phyloP scores from a whole-genome alignment of 2,113 vertebrate genomes.

The Bettongia penicillata region DNA sequence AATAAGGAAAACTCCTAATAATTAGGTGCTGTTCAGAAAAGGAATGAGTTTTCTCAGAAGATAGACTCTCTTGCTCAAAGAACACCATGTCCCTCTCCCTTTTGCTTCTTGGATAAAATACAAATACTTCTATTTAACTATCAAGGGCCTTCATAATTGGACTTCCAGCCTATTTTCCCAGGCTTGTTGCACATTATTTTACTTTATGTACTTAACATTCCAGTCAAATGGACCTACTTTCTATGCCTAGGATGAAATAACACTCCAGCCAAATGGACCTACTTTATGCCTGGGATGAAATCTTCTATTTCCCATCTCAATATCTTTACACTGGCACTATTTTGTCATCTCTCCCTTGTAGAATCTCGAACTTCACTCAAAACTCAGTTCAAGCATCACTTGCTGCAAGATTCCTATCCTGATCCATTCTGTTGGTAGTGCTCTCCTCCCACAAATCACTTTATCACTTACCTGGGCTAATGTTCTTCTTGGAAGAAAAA shows the following conservation, averaged over 20 bases:
- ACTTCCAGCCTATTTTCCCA: not conserved
- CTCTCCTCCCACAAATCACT: not conserved
- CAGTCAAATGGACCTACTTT: not conserved
- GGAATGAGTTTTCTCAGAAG: not conserved
- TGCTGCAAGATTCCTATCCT: not conserved
- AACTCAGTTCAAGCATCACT: not conserved
- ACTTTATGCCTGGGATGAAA: not conserved
- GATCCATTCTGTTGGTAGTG: not conserved
- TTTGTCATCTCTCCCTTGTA: not conserved
- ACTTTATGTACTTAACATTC: not conserved
- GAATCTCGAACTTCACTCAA: not conserved
- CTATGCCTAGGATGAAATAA: not conserved
- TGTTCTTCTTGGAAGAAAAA: not conserved
- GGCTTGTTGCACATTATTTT: not conserved
- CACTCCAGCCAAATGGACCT: too few species aligned
- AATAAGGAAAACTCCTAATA: not conserved
- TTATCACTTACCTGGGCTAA: too few species aligned
- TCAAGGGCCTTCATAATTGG: not conserved
- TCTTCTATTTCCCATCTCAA: not conserved
- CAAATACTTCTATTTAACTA: not conserved
- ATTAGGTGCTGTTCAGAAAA: not conserved
- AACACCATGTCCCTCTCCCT: not conserved
- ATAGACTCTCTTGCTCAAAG: not conserved
- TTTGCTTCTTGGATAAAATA: not conserved
- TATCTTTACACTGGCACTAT: not conserved